phyloP scores from a whole-genome alignment of 1,140 invertebrate genomes.

The Hylyphantes graminicola region DNA sequence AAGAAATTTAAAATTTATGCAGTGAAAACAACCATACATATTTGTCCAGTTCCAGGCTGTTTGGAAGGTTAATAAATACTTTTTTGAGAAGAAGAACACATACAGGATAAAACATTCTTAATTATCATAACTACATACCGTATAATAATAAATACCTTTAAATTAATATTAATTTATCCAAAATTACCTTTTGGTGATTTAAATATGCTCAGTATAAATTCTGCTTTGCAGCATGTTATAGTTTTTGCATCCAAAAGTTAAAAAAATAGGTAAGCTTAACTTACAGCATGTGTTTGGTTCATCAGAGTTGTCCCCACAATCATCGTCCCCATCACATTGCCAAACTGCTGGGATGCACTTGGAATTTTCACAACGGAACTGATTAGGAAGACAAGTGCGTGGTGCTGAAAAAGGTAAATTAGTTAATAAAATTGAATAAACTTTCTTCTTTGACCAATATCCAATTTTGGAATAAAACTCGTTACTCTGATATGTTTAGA shows the following conservation, averaged over 20 bases:
- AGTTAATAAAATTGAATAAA: neutral
- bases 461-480: neutral
- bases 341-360: conserved; percentile 57
- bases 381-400: conserved; percentile 73
- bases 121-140: too few species aligned
- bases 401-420: conserved; percentile 65
- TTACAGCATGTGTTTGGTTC: conserved; percentile 66
- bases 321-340: conserved; percentile 92
- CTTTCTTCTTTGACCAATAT: neutral
- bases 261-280: neutral
- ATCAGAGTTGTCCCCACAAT: conserved; percentile 91
- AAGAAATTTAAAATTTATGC: too few species aligned
- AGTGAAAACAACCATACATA: too few species aligned
- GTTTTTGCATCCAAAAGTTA: neutral
- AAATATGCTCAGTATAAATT: neutral
- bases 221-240: too few species aligned
- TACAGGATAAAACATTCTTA: too few species aligned
- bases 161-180: too few species aligned
- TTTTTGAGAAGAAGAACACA: too few species aligned
- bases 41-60: too few species aligned
- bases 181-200: conserved; percentile 68
- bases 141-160: too few species aligned
- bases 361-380: conserved; percentile 68
- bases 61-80: too few species aligned
- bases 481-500: neutral